phyloP scores from a whole-genome alignment of 1,140 invertebrate species.

The Fopius arisanus region DNA sequence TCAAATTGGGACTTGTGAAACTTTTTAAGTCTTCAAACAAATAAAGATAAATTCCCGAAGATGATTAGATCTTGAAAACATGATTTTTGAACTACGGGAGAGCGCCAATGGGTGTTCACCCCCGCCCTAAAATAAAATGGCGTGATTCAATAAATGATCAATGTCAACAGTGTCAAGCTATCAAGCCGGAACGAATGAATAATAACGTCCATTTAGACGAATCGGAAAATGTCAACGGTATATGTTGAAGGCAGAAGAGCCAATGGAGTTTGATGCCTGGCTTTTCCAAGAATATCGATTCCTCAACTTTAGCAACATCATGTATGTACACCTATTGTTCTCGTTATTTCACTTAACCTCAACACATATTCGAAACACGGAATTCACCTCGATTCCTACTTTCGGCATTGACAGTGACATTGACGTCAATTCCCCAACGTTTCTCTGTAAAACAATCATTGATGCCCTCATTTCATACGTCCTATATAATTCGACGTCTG shows the following conservation, averaged over 20 bases:
- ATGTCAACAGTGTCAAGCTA: neutral
- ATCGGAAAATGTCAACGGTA: neutral
- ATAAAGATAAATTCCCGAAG: too few species aligned
- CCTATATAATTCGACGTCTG: too few species aligned
- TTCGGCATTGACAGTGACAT: neutral
- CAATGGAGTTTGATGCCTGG: neutral
- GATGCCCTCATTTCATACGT: neutral
- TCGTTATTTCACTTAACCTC: neutral
- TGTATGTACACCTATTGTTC: constrained; percentile 6
- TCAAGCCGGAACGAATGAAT: neutral
- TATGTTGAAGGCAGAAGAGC: neutral
- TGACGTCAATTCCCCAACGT: neutral
- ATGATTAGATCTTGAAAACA: too few species aligned
- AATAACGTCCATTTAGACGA: neutral
- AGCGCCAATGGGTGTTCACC: too few species aligned
- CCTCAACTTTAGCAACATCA: neutral
- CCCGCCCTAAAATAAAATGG: neutral
- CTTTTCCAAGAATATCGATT: neutral
- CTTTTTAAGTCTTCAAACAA: too few species aligned
- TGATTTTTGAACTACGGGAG: too few species aligned
- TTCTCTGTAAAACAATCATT: neutral
- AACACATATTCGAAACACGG: neutral
- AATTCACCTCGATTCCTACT: neutral
- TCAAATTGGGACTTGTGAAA: too few species aligned
- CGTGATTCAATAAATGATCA: constrained; percentile 1